A percentile compares a stretch with the other conserved stretches of the same genome.
phyloP scores from a whole-genome alignment of 2,113 vertebrate species.

The Conger conger region DNA sequence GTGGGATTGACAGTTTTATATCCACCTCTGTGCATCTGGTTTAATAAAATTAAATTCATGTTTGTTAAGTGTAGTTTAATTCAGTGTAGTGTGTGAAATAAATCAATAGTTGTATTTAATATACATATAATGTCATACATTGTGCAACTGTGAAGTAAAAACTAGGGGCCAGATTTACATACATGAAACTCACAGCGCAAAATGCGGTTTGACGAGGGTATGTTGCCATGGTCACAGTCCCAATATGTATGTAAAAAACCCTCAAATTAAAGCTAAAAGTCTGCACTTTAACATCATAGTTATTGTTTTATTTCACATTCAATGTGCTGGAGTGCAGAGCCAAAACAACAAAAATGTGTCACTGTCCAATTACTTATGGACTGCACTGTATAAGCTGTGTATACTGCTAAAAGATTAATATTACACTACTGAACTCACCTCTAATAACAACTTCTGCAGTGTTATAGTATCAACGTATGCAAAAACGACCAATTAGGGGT shows the following conservation, averaged over 20 bases:
- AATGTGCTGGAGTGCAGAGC: too few relatives aligned
- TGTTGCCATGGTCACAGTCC: too few relatives aligned
- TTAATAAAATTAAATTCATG: neutral
- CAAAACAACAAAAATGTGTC: too few relatives aligned
- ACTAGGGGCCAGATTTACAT: neutral
- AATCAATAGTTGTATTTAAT: neutral
- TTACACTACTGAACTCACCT: neutral
- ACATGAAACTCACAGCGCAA: neutral
- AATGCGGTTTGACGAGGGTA: too few relatives aligned
- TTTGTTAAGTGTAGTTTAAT: neutral
- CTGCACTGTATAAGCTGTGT: neutral
- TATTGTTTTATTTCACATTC: too few relatives aligned
- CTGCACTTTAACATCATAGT: too few relatives aligned
- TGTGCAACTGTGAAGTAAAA: too few relatives aligned
- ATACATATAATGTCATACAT: neutral
- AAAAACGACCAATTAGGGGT: neutral
- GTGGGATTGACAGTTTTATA: neutral
- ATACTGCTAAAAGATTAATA: neutral
- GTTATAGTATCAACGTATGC: too few relatives aligned
- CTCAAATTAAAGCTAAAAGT: too few relatives aligned
- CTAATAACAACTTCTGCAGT: neutral
- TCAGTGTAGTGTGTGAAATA: neutral
- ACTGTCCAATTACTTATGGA: too few relatives aligned
- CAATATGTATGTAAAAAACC: too few relatives aligned
- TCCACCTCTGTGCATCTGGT: neutral